phyloP scores from a whole-genome alignment of 2,113 vertebrate genomes.

The Mesocricetus auratus region DNA sequence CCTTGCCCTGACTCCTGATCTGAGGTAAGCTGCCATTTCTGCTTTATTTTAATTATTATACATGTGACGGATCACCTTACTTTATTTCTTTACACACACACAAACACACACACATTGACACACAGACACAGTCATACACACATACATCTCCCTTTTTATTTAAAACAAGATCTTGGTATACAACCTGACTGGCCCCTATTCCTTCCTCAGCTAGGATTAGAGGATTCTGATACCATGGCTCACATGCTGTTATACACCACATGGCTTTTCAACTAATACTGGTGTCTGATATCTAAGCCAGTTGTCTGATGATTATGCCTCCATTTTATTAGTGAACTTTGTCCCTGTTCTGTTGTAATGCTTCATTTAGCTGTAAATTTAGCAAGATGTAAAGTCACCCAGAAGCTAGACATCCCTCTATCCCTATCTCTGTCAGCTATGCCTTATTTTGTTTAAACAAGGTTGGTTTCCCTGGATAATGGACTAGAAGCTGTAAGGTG shows the following conservation, averaged over 20 bases:
- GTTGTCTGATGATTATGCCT: background rate
- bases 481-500: background rate
- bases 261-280: background rate
- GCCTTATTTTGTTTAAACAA: background rate
- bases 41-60: background rate
- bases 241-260: background rate
- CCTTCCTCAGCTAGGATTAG: no score
- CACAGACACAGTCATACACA: no score
- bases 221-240: background rate
- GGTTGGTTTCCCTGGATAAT: background rate
- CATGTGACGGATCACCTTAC: background rate
- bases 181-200: background rate
- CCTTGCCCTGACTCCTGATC: background rate
- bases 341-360: background rate
- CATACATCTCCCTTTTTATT: no score
- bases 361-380: background rate
- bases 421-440: background rate
- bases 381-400: background rate
- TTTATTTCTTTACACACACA: background rate
- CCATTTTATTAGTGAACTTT: background rate
- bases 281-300: background rate
- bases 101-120: no score
- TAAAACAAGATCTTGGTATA: no score
- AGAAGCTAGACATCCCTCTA: background rate
- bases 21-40: no score